Percentiles rank a stretch among this genome's conserved stretches.
Conservation (phyloP, 2,888 invertebrate genomes). For the Trichopria drosophilae region DNA sequence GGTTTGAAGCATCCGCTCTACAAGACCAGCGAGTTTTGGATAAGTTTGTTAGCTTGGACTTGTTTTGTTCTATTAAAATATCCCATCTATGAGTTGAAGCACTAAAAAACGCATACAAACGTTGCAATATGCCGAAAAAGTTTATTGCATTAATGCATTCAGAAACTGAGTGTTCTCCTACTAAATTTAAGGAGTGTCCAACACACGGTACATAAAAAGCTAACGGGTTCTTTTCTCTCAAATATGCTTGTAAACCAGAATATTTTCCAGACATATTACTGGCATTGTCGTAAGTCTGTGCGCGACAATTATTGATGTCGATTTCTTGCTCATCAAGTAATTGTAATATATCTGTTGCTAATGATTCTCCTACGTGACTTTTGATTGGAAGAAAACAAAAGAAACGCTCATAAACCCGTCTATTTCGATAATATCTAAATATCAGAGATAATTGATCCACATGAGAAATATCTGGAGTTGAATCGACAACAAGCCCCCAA, state of each 20-base stretch:
- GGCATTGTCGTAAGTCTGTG: slow-evolving; percentile 36
- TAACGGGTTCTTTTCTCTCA: slow-evolving; percentile 28
- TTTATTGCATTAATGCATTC: slow-evolving; percentile 32
- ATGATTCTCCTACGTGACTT: slow-evolving; percentile 28
- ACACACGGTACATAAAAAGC: too few species aligned
- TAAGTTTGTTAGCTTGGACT: too few species aligned
- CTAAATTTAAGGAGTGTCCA: slow-evolving; percentile 35
- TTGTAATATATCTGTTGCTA: slow-evolving; percentile 13
- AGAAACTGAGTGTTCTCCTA: slow-evolving; percentile 21
- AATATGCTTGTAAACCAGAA: too few species aligned
- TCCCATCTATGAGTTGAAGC: slow-evolving; percentile 34
- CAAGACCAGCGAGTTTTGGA: slow-evolving; percentile 2
- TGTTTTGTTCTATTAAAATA: background rate
- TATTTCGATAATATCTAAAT: slow-evolving; percentile 7
- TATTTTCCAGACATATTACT: slow-evolving; percentile 34
- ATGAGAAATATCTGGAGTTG: too few species aligned
- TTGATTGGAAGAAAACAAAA: slow-evolving; percentile 32
- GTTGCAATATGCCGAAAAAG: slow-evolving; percentile 36
- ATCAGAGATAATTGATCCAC: too few species aligned
- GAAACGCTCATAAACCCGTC: slow-evolving; percentile 30
- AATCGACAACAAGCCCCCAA: slow-evolving; percentile 21
- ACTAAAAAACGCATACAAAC: slow-evolving; percentile 37
- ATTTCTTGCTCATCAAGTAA: slow-evolving; percentile 23
- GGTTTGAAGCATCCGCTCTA: background rate
- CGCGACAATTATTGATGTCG: slow-evolving; percentile 32